Percentiles rank a stretch among this genome's conserved stretches.
These are phyloP conservation scores for Hipposideros larvatus DNA, from an alignment of 2,797 vertebrate genomes.

Conservation along the genomic window DNA sequence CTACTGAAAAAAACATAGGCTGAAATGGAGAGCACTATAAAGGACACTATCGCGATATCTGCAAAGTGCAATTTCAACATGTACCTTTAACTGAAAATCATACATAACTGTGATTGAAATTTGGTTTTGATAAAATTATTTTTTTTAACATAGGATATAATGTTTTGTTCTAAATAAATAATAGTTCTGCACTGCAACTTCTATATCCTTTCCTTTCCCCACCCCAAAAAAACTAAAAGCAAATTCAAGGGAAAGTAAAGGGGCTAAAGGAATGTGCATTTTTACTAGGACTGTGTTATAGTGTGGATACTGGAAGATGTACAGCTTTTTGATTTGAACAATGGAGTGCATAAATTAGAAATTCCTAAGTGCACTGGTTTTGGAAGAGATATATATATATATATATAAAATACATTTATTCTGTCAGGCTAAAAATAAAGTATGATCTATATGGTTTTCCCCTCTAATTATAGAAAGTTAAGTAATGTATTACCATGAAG, in stretches of 20 bases:
- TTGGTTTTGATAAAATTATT: slow-evolving; percentile 95
- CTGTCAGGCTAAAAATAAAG: slow-evolving; percentile 84
- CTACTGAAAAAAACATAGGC: slow-evolving; percentile 86
- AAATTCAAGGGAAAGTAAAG: slow-evolving; percentile 83
- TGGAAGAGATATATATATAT: slow-evolving; percentile 81
- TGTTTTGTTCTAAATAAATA: slow-evolving; percentile 96
- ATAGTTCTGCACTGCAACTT: slow-evolving; percentile 92
- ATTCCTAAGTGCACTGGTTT: slow-evolving; percentile 86
- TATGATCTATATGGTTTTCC: slow-evolving; percentile 86
- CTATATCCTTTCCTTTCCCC: slow-evolving; percentile 92
- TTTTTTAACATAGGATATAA: slow-evolving; percentile 96
- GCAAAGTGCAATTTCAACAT: slow-evolving; percentile 95
- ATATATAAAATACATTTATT: slow-evolving; percentile 87
- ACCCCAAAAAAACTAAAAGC: slow-evolving; percentile 81
- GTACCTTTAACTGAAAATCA: slow-evolving; percentile 89
- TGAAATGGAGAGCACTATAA: slow-evolving; percentile 76
- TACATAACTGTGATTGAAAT: slow-evolving; percentile 89
- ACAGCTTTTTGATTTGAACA: slow-evolving; percentile 88
- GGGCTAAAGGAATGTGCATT: slow-evolving; percentile 84
- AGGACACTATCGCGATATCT: slow-evolving; percentile 81
- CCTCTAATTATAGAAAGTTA: slow-evolving; percentile 87
- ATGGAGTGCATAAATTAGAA: slow-evolving; percentile 85
- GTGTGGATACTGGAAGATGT: slow-evolving; percentile 87
- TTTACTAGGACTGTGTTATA: slow-evolving; percentile 84
- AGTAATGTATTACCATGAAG: slow-evolving; percentile 90